Evolutionary conservation across 2,113 vertebrate species (phyloP), one percentile per base, ranked within the genome.

Genomic region (Procavia capensis): DNA sequence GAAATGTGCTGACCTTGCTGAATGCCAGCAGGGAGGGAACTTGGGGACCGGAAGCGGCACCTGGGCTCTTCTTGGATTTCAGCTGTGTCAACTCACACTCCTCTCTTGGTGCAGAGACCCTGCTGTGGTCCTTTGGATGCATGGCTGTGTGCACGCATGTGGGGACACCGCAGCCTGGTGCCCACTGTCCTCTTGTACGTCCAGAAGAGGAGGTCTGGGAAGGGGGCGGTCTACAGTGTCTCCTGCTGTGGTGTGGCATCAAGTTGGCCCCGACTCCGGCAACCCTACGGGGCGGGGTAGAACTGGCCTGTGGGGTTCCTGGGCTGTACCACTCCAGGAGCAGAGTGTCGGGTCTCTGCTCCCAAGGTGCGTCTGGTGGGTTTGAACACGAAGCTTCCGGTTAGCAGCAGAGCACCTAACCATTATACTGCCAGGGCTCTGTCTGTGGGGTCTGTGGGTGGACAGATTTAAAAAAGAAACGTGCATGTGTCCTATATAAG

Each of bases 1-100:
- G 85, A 92, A 92, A 95, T 57, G 81, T 31, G 91, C 93, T 90
- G 90, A 97, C 97, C 97, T 96, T 83, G 95, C 88, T 6, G 39
- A 74, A 84, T 0, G 36, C 7, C 20, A 34, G 95, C 88, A 0
- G 10, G 97, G 76, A 34, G 41, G 66, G 50, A 57, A 78, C 57
- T 79, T 43, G 16, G 14, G 57, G 29, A 19, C 36, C 19, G 2
- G 1, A 3, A 25, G 34, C n/a, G n/a, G n/a, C 6, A 78, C 34
- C 0, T 0, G 0, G 0, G 17, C 68, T 57, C 89, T 9, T 20
- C 0, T 3, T 2, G 24, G 13, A n/a, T 50, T 90, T 39, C 85
- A 50, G 43, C 85, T 2, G 6, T 2, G 22, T 66, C 70, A 27
- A 5, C n/a, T 20, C 63, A 1, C 31, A 3, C 36, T 39, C 6